Conservation (phyloP, 2,888 invertebrate species). For the Sinohyriopsis cumingii region DNA sequence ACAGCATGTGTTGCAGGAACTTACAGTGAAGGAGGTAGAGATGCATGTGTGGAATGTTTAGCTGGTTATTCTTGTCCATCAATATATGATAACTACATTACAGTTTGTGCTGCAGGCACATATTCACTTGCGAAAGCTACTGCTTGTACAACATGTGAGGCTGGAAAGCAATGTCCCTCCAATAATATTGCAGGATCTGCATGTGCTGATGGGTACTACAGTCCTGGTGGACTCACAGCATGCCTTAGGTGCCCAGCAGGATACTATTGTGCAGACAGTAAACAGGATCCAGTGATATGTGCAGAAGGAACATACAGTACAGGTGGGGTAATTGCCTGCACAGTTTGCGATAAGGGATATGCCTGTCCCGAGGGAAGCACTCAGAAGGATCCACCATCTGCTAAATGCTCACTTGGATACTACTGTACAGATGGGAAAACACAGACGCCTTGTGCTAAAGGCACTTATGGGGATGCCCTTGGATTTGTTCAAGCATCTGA, state of each 20-base stretch:
- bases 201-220: slow-evolving; percentile 62
- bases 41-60: slow-evolving; percentile 58
- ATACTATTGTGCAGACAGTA: slow-evolving; percentile 48
- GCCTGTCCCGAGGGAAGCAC: slow-evolving; percentile 64
- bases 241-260: slow-evolving; percentile 65
- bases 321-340: slow-evolving; percentile 38
- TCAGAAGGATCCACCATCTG: slow-evolving; percentile 49
- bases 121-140: slow-evolving; percentile 55
- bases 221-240: slow-evolving; percentile 56
- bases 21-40: slow-evolving; percentile 58
- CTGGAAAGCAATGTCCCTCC: slow-evolving; percentile 61
- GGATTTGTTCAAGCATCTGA: slow-evolving; percentile 49
- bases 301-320: slow-evolving; percentile 55
- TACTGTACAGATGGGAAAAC: slow-evolving; percentile 62
- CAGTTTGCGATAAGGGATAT: slow-evolving; percentile 53
- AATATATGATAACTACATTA: slow-evolving; percentile 49
- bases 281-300: slow-evolving; percentile 52
- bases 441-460: slow-evolving; percentile 60
- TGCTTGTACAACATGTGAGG: slow-evolving; percentile 60
- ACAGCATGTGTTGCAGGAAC: slow-evolving; percentile 52
- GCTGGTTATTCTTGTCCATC: slow-evolving; percentile 66
- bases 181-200: slow-evolving; percentile 48
- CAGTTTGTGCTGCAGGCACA: slow-evolving; percentile 56
- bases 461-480: slow-evolving; percentile 59
- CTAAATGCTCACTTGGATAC: slow-evolving; percentile 60